Percentiles rank a stretch among this genome's conserved stretches.
phyloP scores from a whole-genome alignment of 2,888 invertebrate genomes.

The Yponomeuta evonymella region DNA sequence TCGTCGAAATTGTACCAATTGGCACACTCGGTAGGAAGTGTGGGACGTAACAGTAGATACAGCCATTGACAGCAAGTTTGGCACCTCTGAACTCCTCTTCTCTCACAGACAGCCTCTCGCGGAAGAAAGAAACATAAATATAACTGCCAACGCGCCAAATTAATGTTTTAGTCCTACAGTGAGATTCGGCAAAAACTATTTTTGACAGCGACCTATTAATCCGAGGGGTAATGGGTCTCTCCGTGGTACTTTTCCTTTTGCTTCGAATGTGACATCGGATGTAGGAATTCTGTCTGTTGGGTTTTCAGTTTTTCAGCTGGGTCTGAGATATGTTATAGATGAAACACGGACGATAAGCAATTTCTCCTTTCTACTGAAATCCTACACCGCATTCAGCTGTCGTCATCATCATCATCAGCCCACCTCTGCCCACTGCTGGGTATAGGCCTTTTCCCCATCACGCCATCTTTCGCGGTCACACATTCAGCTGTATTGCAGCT shows the following conservation, averaged over 20 bases:
- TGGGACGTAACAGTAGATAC: constrained; percentile 19
- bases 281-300: not conserved
- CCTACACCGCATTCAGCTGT: too few species aligned
- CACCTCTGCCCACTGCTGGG: too few species aligned
- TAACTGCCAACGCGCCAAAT: not conserved
- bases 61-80: not conserved
- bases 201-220: constrained; percentile 16
- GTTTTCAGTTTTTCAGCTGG: too few species aligned
- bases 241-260: constrained; percentile 5
- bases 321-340: too few species aligned
- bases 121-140: not conserved
- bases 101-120: not conserved
- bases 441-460: too few species aligned
- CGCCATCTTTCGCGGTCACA: too few species aligned
- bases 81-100: not conserved
- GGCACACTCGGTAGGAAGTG: constrained; percentile 56
- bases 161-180: not conserved
- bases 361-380: too few species aligned
- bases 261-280: not conserved
- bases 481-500: too few species aligned
- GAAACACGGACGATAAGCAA: too few species aligned
- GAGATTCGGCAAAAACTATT: constrained; percentile 14
- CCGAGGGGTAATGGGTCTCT: constrained; percentile 8
- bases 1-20: constrained; percentile 49
- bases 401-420: too few species aligned